Evolutionary conservation across 2,888 invertebrate genomes (phyloP).

Genomic region (Endotricha flammealis): DNA sequence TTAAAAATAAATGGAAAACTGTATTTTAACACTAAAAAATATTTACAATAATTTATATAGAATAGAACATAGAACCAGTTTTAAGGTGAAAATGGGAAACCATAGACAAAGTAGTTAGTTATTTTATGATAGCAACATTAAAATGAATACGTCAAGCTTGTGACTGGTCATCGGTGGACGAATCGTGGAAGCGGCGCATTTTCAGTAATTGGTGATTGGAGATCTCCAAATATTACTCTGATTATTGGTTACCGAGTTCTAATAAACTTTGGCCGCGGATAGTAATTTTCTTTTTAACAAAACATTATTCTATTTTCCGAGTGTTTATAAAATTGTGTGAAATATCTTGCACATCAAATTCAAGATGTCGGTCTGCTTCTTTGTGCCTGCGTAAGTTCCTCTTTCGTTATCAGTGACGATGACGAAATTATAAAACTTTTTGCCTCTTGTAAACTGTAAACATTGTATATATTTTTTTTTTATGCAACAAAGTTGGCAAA

Average conservation of each 20-base stretch:
- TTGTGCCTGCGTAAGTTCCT: slow-evolving; percentile 84
- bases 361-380: slow-evolving; percentile 84
- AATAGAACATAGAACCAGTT: no score
- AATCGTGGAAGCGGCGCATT: slow-evolving; percentile 76
- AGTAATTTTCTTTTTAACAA: slow-evolving; percentile 43
- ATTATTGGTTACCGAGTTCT: slow-evolving; percentile 74
- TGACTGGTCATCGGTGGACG: slow-evolving; percentile 78
- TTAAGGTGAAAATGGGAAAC: no score
- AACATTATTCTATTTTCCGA: slow-evolving; percentile 30
- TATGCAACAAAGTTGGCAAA: no score
- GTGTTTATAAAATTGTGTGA: slow-evolving; percentile 27
- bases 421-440: no score
- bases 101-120: no score
- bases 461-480: no score
- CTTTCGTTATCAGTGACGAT: slow-evolving; percentile 23
- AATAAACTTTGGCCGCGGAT: slow-evolving; percentile 63
- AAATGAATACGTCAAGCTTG: slow-evolving; percentile 64
- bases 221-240: slow-evolving; percentile 71
- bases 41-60: no score
- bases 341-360: slow-evolving; percentile 37
- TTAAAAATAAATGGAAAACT: no score
- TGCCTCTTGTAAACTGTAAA: no score
- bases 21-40: no score
- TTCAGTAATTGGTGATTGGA: slow-evolving; percentile 78
- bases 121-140: slow-evolving; percentile 37